Conservation (phyloP, 2,797 vertebrate genomes). For the Manis pentadactyla region DNA sequence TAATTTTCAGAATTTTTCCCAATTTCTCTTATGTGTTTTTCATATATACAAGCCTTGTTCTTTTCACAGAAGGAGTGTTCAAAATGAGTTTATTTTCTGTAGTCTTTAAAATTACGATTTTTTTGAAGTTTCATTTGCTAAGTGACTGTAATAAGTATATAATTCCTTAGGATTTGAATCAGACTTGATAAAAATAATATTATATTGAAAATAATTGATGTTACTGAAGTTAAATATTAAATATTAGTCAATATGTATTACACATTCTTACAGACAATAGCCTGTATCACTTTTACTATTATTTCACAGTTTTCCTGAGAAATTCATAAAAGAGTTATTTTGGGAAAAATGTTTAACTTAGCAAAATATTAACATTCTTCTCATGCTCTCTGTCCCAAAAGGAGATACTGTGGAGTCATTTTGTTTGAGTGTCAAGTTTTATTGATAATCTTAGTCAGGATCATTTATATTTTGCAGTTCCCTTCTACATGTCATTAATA, state of each 20-base stretch:
- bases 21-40: not conserved
- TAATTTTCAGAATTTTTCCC: not conserved
- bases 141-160: not conserved
- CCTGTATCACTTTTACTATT: conserved; percentile 1
- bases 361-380: conserved; percentile 62
- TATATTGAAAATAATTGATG: conserved; percentile 33
- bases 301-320: conserved; percentile 47
- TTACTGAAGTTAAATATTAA: conserved; percentile 13
- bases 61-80: not conserved
- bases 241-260: conserved; percentile 16
- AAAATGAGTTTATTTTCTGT: not conserved
- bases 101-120: not conserved
- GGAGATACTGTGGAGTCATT: conserved; percentile 48
- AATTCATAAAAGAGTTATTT: conserved; percentile 51
- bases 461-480: conserved; percentile 67
- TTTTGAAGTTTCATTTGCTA: not conserved
- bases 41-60: not conserved
- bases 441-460: conserved; percentile 68
- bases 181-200: not conserved
- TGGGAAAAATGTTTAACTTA: conserved; percentile 62
- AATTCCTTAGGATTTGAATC: not conserved
- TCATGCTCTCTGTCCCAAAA: conserved; percentile 47
- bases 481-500: conserved; percentile 69
- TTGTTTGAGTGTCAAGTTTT: conserved; percentile 70
- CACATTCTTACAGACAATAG: conserved; percentile 43